Evolutionary conservation across 1,140 invertebrate species (phyloP).

Genomic region (Venturia canescens): DNA sequence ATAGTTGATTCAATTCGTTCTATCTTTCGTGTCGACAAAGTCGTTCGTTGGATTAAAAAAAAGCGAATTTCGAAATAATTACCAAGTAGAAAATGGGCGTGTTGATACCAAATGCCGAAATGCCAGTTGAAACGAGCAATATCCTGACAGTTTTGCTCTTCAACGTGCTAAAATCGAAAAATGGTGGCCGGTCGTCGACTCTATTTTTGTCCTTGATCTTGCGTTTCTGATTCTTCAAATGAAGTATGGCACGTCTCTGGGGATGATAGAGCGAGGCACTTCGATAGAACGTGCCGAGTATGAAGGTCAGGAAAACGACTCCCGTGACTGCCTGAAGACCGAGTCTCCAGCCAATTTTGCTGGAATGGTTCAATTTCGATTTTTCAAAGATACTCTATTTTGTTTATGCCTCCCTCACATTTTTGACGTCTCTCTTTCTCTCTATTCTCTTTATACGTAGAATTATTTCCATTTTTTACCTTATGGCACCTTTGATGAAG

Average conservation of each 20-base stretch:
- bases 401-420: not conserved
- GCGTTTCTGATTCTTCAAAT: slow-evolving; percentile 93
- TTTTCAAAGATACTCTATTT: slow-evolving; percentile 21
- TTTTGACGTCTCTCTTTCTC: not conserved
- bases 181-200: slow-evolving; percentile 86
- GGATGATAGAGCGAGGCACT: slow-evolving; percentile 94
- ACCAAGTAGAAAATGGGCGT: slow-evolving; percentile 92
- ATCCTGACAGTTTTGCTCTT: slow-evolving; percentile 91
- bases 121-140: slow-evolving; percentile 87
- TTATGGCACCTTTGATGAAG: slow-evolving; percentile 87
- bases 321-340: slow-evolving; percentile 92
- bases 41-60: no score
- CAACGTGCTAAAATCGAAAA: slow-evolving; percentile 91
- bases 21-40: no score
- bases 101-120: slow-evolving; percentile 89
- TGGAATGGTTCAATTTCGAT: slow-evolving; percentile 71
- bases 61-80: no score
- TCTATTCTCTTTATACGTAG: not conserved
- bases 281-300: slow-evolving; percentile 92
- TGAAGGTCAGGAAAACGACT: slow-evolving; percentile 89
- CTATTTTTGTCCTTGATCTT: slow-evolving; percentile 88
- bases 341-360: slow-evolving; percentile 91
- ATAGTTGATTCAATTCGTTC: not conserved
- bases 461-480: slow-evolving; percentile 77
- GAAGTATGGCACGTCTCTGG: slow-evolving; percentile 90